phyloP scores from a whole-genome alignment of 92 coral and sea anemone species.

The Phenganax stokvisi region DNA sequence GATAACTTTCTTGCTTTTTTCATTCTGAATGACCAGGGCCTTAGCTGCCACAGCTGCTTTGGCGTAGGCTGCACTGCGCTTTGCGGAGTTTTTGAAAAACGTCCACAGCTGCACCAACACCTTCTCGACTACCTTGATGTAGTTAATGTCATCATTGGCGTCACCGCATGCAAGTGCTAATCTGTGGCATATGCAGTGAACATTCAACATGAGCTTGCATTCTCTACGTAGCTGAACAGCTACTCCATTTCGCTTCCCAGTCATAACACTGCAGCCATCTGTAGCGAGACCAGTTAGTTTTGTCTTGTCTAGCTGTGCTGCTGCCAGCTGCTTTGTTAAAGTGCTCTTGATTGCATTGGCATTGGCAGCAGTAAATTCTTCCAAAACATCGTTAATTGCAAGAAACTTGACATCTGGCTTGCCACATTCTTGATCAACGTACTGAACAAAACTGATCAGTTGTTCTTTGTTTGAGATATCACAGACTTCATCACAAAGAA shows the following conservation, averaged over 20 bases:
- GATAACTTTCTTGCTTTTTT: constrained; percentile 39
- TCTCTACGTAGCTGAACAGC: constrained; percentile 49
- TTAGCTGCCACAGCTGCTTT: constrained; percentile 55
- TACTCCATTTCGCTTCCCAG: constrained; percentile 51
- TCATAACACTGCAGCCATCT: constrained; percentile 55
- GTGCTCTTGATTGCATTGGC: constrained; percentile 54
- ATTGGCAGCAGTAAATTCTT: constrained; percentile 31
- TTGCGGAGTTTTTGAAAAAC: constrained; percentile 59
- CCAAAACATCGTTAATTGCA: constrained; percentile 23
- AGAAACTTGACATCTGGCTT: constrained; percentile 35
- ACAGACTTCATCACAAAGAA: constrained; percentile 41
- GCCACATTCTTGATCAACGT: constrained; percentile 33
- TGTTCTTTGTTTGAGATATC: constrained; percentile 41
- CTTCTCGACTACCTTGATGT: constrained; percentile 51
- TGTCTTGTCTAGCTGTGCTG: constrained; percentile 10
- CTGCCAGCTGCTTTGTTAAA: constrained; percentile 33
- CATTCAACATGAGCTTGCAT: constrained; percentile 43
- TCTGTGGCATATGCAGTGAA: constrained; percentile 58
- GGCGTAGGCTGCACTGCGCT: constrained; percentile 56
- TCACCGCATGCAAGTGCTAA: constrained; percentile 59
- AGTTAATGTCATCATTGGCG: constrained; percentile 50
- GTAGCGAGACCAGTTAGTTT: constrained; percentile 43
- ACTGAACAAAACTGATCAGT: constrained; percentile 44
- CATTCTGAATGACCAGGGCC: constrained; percentile 29
- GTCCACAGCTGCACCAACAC: constrained; percentile 57